phyloP scores from a whole-genome alignment of 2,113 vertebrate species.

The Podilymbus podiceps region DNA sequence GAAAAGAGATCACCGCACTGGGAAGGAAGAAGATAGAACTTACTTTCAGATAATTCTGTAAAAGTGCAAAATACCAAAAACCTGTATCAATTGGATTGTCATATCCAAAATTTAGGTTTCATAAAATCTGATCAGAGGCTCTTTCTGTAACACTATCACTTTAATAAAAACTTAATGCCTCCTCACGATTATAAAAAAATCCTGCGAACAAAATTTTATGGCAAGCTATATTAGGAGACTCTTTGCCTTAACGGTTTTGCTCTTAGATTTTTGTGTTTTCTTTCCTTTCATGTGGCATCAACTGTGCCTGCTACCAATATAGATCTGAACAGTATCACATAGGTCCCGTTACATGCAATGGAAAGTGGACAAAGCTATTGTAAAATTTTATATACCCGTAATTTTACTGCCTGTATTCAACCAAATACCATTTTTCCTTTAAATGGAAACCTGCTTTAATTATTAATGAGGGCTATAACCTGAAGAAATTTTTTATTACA shows the following conservation, averaged over 20 bases:
- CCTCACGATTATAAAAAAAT: background rate
- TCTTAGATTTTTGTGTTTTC: background rate
- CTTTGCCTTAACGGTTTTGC: background rate
- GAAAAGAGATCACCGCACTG: background rate
- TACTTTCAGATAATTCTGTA: background rate
- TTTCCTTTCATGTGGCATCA: background rate
- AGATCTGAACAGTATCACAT: background rate
- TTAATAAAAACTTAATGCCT: background rate
- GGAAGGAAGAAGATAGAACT: background rate
- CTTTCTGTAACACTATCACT: background rate
- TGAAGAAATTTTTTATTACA: background rate
- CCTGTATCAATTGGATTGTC: background rate
- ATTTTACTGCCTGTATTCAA: conserved; percentile 24
- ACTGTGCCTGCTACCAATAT: background rate
- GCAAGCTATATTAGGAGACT: background rate
- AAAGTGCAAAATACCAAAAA: background rate
- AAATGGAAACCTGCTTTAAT: conserved; percentile 28
- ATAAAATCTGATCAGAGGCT: background rate
- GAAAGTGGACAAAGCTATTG: conserved; percentile 43
- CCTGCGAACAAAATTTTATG: background rate
- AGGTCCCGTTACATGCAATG: conserved; percentile 6
- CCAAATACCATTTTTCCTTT: background rate
- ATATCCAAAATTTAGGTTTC: background rate
- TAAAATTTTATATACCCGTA: conserved; percentile 35
- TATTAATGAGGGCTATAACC: conserved; percentile 33